Conservation (phyloP, 2,888 invertebrate species). For the Cremastobaeus sp. region DNA sequence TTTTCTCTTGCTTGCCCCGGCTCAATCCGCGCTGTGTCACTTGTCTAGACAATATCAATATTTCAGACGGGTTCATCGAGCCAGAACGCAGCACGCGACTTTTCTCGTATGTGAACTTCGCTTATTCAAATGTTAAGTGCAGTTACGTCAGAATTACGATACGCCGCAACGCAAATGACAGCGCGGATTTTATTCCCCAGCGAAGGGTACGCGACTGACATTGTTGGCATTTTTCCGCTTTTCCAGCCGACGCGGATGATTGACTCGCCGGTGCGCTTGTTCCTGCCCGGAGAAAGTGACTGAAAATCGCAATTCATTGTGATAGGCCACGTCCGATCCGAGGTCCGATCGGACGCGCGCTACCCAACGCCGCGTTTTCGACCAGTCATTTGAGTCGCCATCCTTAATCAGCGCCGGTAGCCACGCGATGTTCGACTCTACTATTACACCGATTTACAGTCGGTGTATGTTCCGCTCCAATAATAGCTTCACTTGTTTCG, state of each 20-base stretch:
- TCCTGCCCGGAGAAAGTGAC: too few species aligned
- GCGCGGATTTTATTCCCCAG: constrained; percentile 31
- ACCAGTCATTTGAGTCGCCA: constrained; percentile 19
- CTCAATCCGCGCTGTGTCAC: too few species aligned
- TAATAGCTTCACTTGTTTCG: constrained; percentile 43
- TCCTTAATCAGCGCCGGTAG: constrained; percentile 23
- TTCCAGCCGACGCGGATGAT: neutral
- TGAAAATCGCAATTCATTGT: too few species aligned
- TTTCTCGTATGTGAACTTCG: constrained; percentile 19
- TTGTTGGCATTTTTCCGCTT: constrained; percentile 22
- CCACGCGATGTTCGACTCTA: constrained; percentile 29
- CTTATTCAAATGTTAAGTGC: constrained; percentile 44
- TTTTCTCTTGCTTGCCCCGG: too few species aligned
- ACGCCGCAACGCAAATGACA: constrained; percentile 39
- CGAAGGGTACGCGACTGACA: constrained; percentile 48
- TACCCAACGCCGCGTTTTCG: neutral
- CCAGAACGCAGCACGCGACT: too few species aligned
- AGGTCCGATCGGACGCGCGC: neutral
- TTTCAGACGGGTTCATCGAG: constrained; percentile 24
- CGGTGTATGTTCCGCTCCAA: constrained; percentile 45
- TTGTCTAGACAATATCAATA: constrained; percentile 13
- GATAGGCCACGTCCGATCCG: too few species aligned
- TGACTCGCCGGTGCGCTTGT: too few species aligned
- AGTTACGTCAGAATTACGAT: constrained; percentile 53
- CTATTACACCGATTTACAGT: constrained; percentile 34